These are phyloP conservation scores for Montipora sp. DNA, from an alignment of 64 coral and sea anemone species.

Conservation along the genomic window DNA sequence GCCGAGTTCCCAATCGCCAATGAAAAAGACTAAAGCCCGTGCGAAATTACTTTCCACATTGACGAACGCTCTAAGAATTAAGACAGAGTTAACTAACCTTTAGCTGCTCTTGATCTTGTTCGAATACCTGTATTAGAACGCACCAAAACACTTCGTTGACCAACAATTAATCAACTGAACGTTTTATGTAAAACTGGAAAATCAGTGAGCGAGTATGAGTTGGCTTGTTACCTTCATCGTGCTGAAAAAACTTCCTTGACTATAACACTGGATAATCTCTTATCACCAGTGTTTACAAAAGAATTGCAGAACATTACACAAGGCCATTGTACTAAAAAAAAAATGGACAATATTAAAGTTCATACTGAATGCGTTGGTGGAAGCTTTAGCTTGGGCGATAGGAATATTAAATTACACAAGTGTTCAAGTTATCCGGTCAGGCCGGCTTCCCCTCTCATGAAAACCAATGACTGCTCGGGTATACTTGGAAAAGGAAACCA, in stretches of 20 bases:
- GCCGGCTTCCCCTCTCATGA: too few species aligned
- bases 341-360: not conserved
- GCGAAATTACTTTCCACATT: too few species aligned
- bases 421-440: too few species aligned
- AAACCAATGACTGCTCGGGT: too few species aligned
- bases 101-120: slow-evolving; percentile 89
- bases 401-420: too few species aligned
- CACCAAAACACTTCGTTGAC: not conserved
- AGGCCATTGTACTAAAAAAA: slow-evolving; percentile 70
- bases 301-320: slow-evolving; percentile 89
- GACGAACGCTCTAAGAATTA: too few species aligned
- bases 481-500: too few species aligned
- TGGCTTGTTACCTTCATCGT: slow-evolving; percentile 78
- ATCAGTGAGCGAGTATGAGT: not conserved
- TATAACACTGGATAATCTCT: slow-evolving; percentile 86
- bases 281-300: slow-evolving; percentile 92
- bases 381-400: too few species aligned
- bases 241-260: slow-evolving; percentile 85
- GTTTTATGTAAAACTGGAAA: not conserved
- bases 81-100: slow-evolving; percentile 51
- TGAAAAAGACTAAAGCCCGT: too few species aligned
- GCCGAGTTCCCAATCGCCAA: too few species aligned
- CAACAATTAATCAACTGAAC: not conserved
- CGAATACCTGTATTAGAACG: slow-evolving; percentile 67
- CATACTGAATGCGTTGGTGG: too few species aligned